Evolutionary conservation across 2,888 invertebrate genomes (phyloP).

Genomic region (Melinaea marsaeus): DNA sequence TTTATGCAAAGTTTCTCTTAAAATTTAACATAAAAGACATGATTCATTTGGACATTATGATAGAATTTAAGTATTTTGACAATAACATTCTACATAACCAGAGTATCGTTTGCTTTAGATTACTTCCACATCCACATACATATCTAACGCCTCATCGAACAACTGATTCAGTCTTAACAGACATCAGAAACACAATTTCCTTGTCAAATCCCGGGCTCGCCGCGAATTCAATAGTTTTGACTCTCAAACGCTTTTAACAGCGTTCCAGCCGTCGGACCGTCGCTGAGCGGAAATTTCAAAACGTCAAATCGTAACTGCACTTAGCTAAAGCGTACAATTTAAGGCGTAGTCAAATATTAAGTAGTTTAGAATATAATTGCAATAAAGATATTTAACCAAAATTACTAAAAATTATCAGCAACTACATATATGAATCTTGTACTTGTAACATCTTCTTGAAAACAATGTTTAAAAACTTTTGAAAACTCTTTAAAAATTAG

Average conservation of each 20-base stretch:
- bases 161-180: not conserved
- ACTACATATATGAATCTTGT: too few species aligned
- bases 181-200: constrained; percentile 49
- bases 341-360: constrained; percentile 16
- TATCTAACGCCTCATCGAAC: too few species aligned
- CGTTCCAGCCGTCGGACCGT: constrained; percentile 20
- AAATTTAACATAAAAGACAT: constrained; percentile 34
- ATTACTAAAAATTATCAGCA: not conserved
- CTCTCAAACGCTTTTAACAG: constrained; percentile 14
- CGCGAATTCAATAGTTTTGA: constrained; percentile 38
- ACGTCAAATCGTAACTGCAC: constrained; percentile 25
- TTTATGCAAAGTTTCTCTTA: constrained; percentile 35
- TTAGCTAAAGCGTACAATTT: constrained; percentile 15
- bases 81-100: too few species aligned
- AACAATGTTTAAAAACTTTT: too few species aligned
- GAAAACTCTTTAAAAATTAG: too few species aligned
- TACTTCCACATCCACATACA: too few species aligned
- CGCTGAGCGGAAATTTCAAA: constrained; percentile 30
- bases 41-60: constrained; percentile 14
- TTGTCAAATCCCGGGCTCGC: constrained; percentile 37
- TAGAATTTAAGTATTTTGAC: not conserved
- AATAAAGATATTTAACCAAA: constrained; percentile 4
- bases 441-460: too few species aligned
- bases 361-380: constrained; percentile 12
- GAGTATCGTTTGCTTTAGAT: too few species aligned